phyloP scores from a whole-genome alignment of 2,888 invertebrate genomes.

The Thelaira solivaga region DNA sequence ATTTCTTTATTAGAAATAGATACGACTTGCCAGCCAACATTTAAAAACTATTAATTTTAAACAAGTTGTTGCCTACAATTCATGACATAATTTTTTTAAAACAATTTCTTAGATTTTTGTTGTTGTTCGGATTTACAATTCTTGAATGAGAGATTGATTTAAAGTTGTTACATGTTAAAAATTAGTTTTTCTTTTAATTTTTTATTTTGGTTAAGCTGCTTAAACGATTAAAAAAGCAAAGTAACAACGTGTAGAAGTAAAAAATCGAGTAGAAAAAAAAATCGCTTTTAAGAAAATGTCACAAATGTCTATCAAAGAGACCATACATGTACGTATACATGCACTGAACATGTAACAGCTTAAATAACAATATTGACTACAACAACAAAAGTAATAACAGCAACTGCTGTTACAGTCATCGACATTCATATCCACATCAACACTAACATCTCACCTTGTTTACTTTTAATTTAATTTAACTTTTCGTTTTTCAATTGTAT shows the following conservation, averaged over 20 bases:
- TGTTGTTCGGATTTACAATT: not conserved
- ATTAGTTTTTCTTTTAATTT: constrained; percentile 37
- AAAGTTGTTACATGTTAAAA: not conserved
- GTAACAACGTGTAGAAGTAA: constrained; percentile 8
- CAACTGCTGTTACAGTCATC: constrained; percentile 23
- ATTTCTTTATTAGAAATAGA: not conserved
- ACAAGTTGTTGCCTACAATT: not conserved
- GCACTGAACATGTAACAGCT: constrained; percentile 47
- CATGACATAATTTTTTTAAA: constrained; percentile 10
- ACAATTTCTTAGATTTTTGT: constrained; percentile 5
- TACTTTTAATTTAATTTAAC: constrained; percentile 60
- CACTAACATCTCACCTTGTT: constrained; percentile 56
- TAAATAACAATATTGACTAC: constrained; percentile 17
- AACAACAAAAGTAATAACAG: constrained; percentile 12
- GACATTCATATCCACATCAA: constrained; percentile 24
- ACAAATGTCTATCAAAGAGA: constrained; percentile 56
- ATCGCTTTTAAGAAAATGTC: constrained; percentile 55
- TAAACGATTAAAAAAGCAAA: constrained; percentile 56
- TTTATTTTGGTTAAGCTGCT: constrained; percentile 58
- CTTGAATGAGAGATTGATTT: constrained; percentile 26
- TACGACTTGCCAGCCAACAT: not conserved
- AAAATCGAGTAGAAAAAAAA: constrained; percentile 20
- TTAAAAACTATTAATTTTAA: not conserved
- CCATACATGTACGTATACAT: constrained; percentile 20
- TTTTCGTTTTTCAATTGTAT: constrained; percentile 43